Evolutionary conservation across 2,888 invertebrate genomes (phyloP), one percentile per base, ranked within the genome.

Genomic region (Rhamnusium bicolor): DNA sequence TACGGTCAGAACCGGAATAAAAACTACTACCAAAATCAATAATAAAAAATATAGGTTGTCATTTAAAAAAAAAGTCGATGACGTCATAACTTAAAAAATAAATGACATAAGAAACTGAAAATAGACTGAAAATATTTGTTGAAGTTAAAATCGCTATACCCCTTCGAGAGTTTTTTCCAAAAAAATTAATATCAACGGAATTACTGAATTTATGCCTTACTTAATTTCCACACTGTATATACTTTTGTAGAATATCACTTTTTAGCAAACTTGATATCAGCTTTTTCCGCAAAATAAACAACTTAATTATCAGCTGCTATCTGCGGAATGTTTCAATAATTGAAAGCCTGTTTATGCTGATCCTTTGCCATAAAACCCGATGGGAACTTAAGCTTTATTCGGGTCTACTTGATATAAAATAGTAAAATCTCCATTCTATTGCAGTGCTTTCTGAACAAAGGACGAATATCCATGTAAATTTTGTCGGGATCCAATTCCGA

Each of bases 381-480:
- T 68, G 49, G 67, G 47, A 61, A 29, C 53, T 54, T 51, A 29
- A 56, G 56, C 56, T 61, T 68, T 62, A 62, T 63, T 56, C 56
- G 27, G 46, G 62, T 49, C 72, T 53, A 68, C 53, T 72, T 60
- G 47, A 69, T 62, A 69, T 72, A 56, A 63, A 72, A 61, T 61
- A 67, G 53, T 51, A 53, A 58, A 61, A 71, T 71, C 56, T 69
- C 58, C 72, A 62, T 69, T 72, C 62, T 61, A 69, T 68, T 60
- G 69, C 19, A 61, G 63, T 69, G 24, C 47, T 63, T 56, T 47
- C 32, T 27, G 68, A 69, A 68, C 72, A 68, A 63, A 62, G 61
- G 46, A 56, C 56, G 56, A 46, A 67, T 56, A 63, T 61, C 63
- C 63, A 72, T 72, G 72, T 72, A 72, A 69, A 72, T 72, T 72